Evolutionary conservation across 2,797 vertebrate genomes (phyloP), one percentile per base, ranked within the genome.

Genomic region (Heteromormyrus szaboi): DNA sequence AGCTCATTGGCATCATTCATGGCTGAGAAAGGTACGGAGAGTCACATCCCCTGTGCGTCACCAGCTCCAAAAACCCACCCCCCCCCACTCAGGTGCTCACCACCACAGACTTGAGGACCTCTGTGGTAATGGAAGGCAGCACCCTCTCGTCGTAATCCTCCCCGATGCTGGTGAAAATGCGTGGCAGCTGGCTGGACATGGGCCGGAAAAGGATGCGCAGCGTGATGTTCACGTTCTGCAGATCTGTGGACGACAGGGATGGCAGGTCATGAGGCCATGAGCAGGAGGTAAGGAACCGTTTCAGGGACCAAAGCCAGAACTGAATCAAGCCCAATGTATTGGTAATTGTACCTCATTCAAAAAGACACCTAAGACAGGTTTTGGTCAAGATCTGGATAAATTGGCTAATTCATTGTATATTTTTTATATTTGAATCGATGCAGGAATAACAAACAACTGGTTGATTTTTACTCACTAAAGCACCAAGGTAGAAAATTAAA

Each of bases 211-310:
- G 96, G 95, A 99, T 99, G 4, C 98, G 96, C 92, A 99, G 92
- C 0, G 99, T 99, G 95, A 99, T 99, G 94, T 99, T 99, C 56
- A 99, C 98, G 0, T 99, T 99, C 97, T 99, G 99, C 89, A 99
- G 94, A 95, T 99, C 98, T 99, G 94, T 0, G 51, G 46, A 76
- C 88, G 0, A 53, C 1, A 92, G 6, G 9, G 17, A 22, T 2
- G 41, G 33, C 19, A 29, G 33, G 12, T 2, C 7, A 17, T 44
- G 2, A 25, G 68, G 33, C 14, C 54, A 14, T 29, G 14, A 44
- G 72, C 2, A 44, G 72, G 17, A 79, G 5, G 12, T n/a, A 79
- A 79, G 14, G 17, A 19, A 79, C 72, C 0, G 29, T 4, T 17
- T 44, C 37, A 79, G 33, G 17, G 5, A 79, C 44, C 37, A 79